Evolutionary conservation across 2,797 vertebrate genomes (phyloP).

Genomic region (Meriones psammophilus): DNA sequence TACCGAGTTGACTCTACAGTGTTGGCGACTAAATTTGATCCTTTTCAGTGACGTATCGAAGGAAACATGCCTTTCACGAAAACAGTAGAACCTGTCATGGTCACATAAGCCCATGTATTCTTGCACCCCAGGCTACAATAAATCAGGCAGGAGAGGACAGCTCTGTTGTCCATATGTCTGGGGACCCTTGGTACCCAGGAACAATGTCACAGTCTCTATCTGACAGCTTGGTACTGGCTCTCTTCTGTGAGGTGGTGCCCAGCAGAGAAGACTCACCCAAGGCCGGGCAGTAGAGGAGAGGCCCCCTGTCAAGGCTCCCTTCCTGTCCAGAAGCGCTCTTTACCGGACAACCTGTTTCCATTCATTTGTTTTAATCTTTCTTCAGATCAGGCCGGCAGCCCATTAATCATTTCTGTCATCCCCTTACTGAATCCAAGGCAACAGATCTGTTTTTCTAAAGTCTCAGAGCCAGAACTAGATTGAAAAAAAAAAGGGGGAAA

Average conservation of each 20-base stretch:
- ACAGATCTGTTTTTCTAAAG: constrained; percentile 78
- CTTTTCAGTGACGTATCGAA: not conserved
- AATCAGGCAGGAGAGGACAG: not conserved
- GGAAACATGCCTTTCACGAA: not conserved
- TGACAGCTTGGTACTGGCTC: not conserved
- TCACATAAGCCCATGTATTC: too few relatives aligned
- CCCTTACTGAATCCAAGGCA: constrained; percentile 66
- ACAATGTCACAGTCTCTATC: not conserved
- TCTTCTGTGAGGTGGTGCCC: accelerated
- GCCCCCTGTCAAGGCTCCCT: not conserved
- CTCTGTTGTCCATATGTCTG: not conserved
- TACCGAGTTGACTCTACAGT: accelerated
- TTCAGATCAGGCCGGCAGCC: constrained; percentile 59
- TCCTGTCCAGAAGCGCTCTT: constrained; percentile 27
- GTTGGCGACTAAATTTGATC: not conserved
- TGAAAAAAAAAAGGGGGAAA: constrained; percentile 54
- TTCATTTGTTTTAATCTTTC: constrained; percentile 73
- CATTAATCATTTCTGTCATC: constrained; percentile 84
- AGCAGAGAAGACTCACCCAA: not conserved
- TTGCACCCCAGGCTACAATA: not conserved
- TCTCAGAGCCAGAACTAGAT: constrained; percentile 62
- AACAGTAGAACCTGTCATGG: accelerated
- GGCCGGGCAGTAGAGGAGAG: not conserved
- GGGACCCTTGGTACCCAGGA: not conserved
- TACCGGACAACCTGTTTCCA: constrained; percentile 49